Evolutionary conservation across 2,888 invertebrate species (phyloP).

Genomic region (Lumbricus terrestris): DNA sequence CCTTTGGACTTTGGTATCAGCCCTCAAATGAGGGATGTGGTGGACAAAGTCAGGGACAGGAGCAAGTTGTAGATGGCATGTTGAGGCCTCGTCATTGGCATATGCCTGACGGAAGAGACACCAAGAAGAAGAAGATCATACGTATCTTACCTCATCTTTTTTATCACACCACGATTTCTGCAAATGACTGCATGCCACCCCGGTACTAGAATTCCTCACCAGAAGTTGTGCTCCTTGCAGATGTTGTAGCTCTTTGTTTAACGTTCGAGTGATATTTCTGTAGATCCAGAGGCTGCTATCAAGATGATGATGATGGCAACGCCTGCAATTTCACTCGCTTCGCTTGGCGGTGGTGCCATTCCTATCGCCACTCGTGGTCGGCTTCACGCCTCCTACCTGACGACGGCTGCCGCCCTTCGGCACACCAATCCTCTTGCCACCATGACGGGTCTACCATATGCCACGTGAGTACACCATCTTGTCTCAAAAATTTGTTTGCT

Average conservation of each 20-base stretch:
- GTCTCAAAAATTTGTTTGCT: not conserved
- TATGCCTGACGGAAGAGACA: too few species aligned
- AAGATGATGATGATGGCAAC: slow-evolving; percentile 31
- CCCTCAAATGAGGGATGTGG: too few species aligned
- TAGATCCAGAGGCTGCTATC: slow-evolving; percentile 27
- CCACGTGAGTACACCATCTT: slow-evolving; percentile 28
- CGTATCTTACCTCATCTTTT: too few species aligned
- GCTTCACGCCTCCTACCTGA: slow-evolving; percentile 54
- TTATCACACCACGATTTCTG: too few species aligned
- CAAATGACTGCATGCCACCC: too few species aligned
- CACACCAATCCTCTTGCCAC: slow-evolving; percentile 66
- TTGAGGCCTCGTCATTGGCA: too few species aligned
- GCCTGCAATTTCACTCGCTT: slow-evolving; percentile 23
- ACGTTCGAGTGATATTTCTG: not conserved
- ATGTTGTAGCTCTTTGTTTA: not conserved
- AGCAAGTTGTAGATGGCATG: too few species aligned
- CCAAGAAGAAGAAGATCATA: too few species aligned
- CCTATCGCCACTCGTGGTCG: slow-evolving; percentile 80
- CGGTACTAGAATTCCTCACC: not conserved
- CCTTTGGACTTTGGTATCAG: too few species aligned
- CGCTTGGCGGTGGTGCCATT: slow-evolving; percentile 70
- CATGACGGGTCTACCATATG: slow-evolving; percentile 66
- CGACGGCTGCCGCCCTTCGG: slow-evolving; percentile 69
- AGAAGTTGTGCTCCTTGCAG: not conserved
- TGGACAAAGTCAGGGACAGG: too few species aligned